Conservation (phyloP, 1,140 invertebrate genomes). For the Brachionus sp. region DNA sequence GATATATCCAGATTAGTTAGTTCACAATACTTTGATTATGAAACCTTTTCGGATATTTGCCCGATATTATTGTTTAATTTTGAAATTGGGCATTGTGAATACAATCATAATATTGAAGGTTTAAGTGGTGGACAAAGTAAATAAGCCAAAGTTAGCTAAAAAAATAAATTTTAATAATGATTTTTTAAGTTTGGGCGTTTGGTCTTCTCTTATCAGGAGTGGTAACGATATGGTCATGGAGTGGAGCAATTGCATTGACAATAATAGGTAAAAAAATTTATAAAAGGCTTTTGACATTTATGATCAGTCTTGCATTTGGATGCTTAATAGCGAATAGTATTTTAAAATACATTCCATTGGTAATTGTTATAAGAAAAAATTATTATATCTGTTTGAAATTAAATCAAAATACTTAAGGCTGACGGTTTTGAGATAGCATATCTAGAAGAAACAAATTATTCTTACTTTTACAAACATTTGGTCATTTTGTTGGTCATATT, state of each 20-base stretch:
- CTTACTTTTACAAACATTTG: constrained; percentile 38
- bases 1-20: background rate
- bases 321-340: constrained; percentile 65
- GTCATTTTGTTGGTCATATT: constrained; percentile 4
- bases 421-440: constrained; percentile 29
- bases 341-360: constrained; percentile 68
- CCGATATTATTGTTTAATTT: constrained; percentile 20
- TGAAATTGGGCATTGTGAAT: constrained; percentile 22
- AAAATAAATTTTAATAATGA: background rate
- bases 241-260: constrained; percentile 66
- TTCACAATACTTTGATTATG: background rate
- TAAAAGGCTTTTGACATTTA: constrained; percentile 63
- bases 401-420: background rate
- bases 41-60: constrained; percentile 3
- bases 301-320: constrained; percentile 69
- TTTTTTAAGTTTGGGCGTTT: background rate
- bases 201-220: background rate
- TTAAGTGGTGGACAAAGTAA: background rate
- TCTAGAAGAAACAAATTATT: constrained; percentile 25
- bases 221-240: constrained; percentile 65
- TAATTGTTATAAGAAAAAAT: no score
- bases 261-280: constrained; percentile 64
- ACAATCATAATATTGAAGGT: background rate
- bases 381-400: no score
- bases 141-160: background rate